Base-by-base conservation (phyloP, 1,140 invertebrate genomes). In the Polypedilum vanderplanki region DNA sequence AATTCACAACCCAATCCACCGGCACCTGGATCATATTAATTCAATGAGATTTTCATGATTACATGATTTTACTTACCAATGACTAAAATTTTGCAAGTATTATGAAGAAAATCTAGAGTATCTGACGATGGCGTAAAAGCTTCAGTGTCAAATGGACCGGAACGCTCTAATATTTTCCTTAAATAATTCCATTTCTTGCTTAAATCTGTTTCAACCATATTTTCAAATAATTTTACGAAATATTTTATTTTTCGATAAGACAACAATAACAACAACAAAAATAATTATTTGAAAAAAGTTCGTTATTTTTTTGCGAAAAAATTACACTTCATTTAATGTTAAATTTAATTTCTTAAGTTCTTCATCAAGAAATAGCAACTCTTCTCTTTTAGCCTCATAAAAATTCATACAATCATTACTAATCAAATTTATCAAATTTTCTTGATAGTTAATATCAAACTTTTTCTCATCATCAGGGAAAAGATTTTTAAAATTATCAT, bases 1-100 rank as follows among this genome's bases (percentile, higher is more conserved):
- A 99, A 85, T 85, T 99, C 97, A 86, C 97, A 99, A 1, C 97
- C 97, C n/a, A 99, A 85, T 10, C 97, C 97, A 8, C 97, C 97
- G 75, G 97, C 97, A 3, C 97, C 92, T 78, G 22, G 74, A 75
- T 12, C 18, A 78, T 10, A 41, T 40, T 5, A 3, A 41, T 24
- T n/a, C 12, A n/a, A 4, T 73, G 74, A 24, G 33, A 22, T 3
- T 24, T 70, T 73, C 70, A 1, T 2, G 46, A n/a, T 18, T 65
- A 17, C 10, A 15, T 40, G 24, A 33, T 33, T n/a, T 12, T 75
- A 18, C n/a, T 41, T 40, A 78, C 78, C 88, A 41, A 98, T 91
- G 12, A 98, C 89, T 2, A 98, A 84, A 33, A 98, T 85, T 84
- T 93, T 93, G 81, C 93, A 94, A 12, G 88, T 88, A 75, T 91